Conservation (phyloP, 2,113 vertebrate species). For the Trematocara unimaculatum region DNA sequence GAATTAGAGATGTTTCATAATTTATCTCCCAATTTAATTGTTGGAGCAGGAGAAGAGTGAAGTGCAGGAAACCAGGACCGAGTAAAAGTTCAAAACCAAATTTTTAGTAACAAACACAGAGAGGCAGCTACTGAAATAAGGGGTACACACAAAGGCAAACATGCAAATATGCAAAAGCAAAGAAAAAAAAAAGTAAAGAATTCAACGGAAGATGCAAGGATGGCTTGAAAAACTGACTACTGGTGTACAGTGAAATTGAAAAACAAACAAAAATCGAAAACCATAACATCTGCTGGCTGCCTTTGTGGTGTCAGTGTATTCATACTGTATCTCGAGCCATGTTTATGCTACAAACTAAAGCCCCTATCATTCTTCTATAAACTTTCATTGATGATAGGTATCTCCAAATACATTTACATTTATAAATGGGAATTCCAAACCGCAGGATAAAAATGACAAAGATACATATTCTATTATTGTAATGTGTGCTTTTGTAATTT, state of each 20-base stretch:
- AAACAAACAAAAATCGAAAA: rapidly evolving
- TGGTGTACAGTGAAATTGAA: rapidly evolving
- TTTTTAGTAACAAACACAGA: rapidly evolving
- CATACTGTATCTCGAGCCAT: rapidly evolving
- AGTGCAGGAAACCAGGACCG: rapidly evolving
- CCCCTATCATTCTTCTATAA: rapidly evolving
- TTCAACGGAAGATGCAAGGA: background rate
- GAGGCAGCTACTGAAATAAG: background rate
- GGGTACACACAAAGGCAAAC: background rate
- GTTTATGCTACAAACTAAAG: background rate
- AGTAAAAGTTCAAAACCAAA: background rate
- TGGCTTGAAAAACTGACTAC: rapidly evolving
- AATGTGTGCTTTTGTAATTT: background rate
- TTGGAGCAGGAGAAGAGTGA: rapidly evolving
- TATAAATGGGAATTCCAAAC: background rate
- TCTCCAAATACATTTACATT: background rate
- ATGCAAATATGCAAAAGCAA: background rate
- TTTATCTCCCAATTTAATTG: background rate
- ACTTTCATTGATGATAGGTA: rapidly evolving
- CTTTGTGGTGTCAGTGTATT: background rate
- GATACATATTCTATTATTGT: background rate
- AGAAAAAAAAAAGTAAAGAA: background rate
- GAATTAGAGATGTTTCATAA: background rate
- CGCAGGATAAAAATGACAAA: background rate
- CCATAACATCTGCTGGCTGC: background rate